Evolutionary conservation across 2,113 vertebrate genomes (phyloP), one percentile per base, ranked within the genome.

Genomic region (Atrichornis clamosus): DNA sequence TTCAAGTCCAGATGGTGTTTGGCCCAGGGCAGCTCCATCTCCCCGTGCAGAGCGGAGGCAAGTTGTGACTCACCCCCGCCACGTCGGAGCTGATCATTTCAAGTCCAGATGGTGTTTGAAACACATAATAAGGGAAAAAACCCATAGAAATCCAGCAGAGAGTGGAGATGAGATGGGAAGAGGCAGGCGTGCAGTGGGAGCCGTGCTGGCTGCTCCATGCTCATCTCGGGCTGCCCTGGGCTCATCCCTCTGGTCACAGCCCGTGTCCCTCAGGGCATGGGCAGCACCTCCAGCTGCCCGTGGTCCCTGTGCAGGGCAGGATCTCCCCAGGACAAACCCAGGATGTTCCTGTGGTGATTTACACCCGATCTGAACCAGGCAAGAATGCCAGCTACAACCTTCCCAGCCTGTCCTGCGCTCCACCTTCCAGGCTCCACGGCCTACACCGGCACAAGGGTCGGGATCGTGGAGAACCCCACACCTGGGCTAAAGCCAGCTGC

Each of bases 51-150:
- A 2, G 5, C 44, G 11, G 7, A 92, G 69, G 72, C 65, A 52
- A 83, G 72, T 60, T 73, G 72, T 80, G 83, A 80, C 80, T 92
- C 96, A 87, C 10, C 28, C 80, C 81, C 77, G n/a, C n/a, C 4
- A 0, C 2, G 2, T 39, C 3, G 2, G 79, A 83, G 89, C 93
- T 69, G 83, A 92, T 85, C 89, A 76, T 68, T 95, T 93, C 95
- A 65, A 90, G 95, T 46, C 95, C 96, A 94, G 93, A 95, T 91
- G 89, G 95, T 37, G 93, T 42, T 90, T 62, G 37, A 86, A 84
- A 95, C 0, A 0, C 0, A 6, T 35, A 75, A 56, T 49, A 68
- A 93, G 52, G 60, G 11, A 6, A 44, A 75, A 35, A 17, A 2
- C 24, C 27, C 59, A 18, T 0, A 32, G 46, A 70, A 59, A 56